Conservation (phyloP, 2,888 invertebrate species). For the Eugnorisma glareosa region DNA sequence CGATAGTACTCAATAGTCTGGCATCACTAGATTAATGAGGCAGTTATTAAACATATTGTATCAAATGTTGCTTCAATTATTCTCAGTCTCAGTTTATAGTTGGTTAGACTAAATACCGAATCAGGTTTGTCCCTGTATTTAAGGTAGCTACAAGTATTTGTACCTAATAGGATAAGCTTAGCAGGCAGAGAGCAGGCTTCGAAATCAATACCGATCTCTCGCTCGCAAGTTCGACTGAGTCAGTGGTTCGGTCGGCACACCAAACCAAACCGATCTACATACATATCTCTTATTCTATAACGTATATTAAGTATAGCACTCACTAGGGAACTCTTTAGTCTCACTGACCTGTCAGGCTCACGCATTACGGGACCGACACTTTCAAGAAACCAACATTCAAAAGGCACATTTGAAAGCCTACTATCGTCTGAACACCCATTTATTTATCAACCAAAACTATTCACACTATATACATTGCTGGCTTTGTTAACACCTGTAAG, state of each 20-base stretch:
- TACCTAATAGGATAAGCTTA: too few relatives aligned
- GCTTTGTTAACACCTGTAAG: background rate
- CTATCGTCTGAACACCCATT: slow-evolving; percentile 58
- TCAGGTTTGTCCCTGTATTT: too few relatives aligned
- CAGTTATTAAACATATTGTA: too few relatives aligned
- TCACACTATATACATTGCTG: slow-evolving; percentile 62
- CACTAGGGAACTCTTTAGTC: slow-evolving; percentile 61
- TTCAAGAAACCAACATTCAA: slow-evolving; percentile 73
- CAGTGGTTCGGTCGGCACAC: slow-evolving; percentile 9
- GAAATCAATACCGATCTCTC: background rate
- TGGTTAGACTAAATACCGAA: too few relatives aligned
- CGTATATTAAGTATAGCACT: slow-evolving; percentile 27
- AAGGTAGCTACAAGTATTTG: too few relatives aligned
- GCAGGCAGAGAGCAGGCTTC: too few relatives aligned
- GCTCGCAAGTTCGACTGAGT: background rate
- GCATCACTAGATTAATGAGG: too few relatives aligned
- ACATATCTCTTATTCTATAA: slow-evolving; percentile 24
- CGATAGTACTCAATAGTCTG: too few relatives aligned
- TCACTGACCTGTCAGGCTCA: slow-evolving; percentile 73
- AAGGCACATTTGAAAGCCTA: slow-evolving; percentile 76
- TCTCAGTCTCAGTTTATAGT: too few relatives aligned
- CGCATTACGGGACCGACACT: slow-evolving; percentile 73
- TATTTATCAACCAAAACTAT: slow-evolving; percentile 36
- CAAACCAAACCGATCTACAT: slow-evolving; percentile 18
- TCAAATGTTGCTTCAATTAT: too few relatives aligned